Evolutionary conservation across 2,113 vertebrate species (phyloP), one percentile per base, ranked within the genome.

Genomic region (Semicossyphus pulcher): DNA sequence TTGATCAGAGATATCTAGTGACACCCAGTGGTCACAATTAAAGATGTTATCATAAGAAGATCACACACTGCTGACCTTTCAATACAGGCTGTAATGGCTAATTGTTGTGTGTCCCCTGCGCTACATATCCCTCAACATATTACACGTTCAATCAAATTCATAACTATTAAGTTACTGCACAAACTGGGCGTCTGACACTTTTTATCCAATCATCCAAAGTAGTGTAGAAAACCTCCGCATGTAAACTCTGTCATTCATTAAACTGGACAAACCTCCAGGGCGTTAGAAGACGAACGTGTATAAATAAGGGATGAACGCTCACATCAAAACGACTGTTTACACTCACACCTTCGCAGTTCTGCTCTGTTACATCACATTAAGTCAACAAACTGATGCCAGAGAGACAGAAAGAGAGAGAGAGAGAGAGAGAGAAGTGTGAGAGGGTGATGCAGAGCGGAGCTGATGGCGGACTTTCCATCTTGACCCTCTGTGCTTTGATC

Each of bases 1-100:
- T 89, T 80, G 73, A 89, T 90, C 86, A 91, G 86, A 83, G 87
- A 86, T 87, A 80, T 91, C 86, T 91, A 86, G 86, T 92, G 92
- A 90, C 91, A 92, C 89, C 88, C 83, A 90, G 90, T 92, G 90
- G 92, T 77, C 76, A 84, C 78, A 88, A 79, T 80, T 86, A 85
- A 85, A 89, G 84, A 85, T 88, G 76, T 81, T 81, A 81, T 87
- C 78, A 76, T 51, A 44, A 60, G 14, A 78, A 60, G 21, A 69
- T 60, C 51, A 62, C 20, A 41, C 20, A 12, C 3, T 65, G 21
- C 14, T 60, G 37, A 18, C 29, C 49, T 11, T 36, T 1, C 28
- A 41, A 8, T 31, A 34, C 16, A 3, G 31, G 16, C 36, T 60
- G 7, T n/a, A n/a, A n/a, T n/a, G n/a, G n/a, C n/a, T n/a, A n/a